phyloP scores from a whole-genome alignment of 1,140 invertebrate species.

The Holotrichia oblita region DNA sequence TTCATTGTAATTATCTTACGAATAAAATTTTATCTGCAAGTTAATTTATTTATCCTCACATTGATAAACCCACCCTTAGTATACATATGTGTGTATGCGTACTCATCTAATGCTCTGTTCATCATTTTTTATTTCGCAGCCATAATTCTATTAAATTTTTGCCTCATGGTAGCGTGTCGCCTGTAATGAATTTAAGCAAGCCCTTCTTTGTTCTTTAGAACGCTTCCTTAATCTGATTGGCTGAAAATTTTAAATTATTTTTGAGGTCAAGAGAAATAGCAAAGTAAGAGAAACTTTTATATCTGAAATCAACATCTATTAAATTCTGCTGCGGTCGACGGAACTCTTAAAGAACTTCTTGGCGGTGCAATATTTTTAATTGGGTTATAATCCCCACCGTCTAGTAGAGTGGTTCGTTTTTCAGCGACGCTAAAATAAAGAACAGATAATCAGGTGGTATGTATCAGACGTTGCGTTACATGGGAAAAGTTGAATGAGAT shows the following conservation, averaged over 20 bases:
- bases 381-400: neutral
- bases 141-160: slow-evolving; percentile 1
- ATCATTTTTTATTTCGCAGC: neutral
- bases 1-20: too few species aligned
- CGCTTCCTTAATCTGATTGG: neutral
- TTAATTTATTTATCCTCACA: too few species aligned
- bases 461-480: neutral
- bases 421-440: neutral
- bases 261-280: neutral
- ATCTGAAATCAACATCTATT: slow-evolving; percentile 8
- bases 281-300: neutral
- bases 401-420: neutral
- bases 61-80: too few species aligned
- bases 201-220: neutral
- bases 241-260: slow-evolving; percentile 9
- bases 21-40: too few species aligned
- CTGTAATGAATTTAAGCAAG: neutral
- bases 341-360: slow-evolving; percentile 1
- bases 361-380: slow-evolving; percentile 12
- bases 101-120: too few species aligned
- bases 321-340: neutral
- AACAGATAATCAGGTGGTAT: neutral
- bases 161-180: neutral
- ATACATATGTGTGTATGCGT: too few species aligned
- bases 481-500: slow-evolving; percentile 1